Evolutionary conservation across 2,888 invertebrate genomes (phyloP).

Genomic region (Tachina lurida): DNA sequence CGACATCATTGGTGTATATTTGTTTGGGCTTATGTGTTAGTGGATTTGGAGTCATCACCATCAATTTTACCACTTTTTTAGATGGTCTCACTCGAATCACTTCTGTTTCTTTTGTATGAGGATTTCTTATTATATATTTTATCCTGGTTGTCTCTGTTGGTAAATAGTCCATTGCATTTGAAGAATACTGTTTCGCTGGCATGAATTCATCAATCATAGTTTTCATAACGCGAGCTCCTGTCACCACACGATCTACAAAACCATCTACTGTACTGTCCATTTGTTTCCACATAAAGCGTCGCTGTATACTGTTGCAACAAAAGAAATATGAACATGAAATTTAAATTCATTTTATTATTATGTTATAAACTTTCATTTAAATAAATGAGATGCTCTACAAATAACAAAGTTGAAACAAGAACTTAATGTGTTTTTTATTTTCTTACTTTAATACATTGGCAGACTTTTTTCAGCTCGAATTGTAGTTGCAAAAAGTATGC

Average conservation of each 20-base stretch:
- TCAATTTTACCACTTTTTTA: slow-evolving; percentile 77
- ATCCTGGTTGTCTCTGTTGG: slow-evolving; percentile 79
- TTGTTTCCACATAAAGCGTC: slow-evolving; percentile 82
- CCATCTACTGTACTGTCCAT: slow-evolving; percentile 80
- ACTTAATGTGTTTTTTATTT: no score
- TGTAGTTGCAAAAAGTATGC: no score
- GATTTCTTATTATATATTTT: slow-evolving; percentile 79
- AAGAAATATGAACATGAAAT: not conserved
- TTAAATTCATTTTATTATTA: no score
- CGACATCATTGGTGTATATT: slow-evolving; percentile 66
- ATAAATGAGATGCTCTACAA: no score
- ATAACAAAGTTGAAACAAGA: no score
- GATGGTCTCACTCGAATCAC: slow-evolving; percentile 77
- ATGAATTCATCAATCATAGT: slow-evolving; percentile 77
- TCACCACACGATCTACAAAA: slow-evolving; percentile 78
- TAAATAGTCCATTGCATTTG: slow-evolving; percentile 74
- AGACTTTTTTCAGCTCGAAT: no score
- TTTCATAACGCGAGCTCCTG: slow-evolving; percentile 77
- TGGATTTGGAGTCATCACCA: slow-evolving; percentile 74
- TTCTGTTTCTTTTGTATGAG: slow-evolving; percentile 79
- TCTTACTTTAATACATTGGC: no score
- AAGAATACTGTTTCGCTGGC: slow-evolving; percentile 67
- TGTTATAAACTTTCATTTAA: no score
- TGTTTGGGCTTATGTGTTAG: slow-evolving; percentile 47
- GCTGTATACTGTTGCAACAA: slow-evolving; percentile 77